Base-by-base conservation (phyloP, 2,888 invertebrate genomes). In the Oasisia sp. region DNA sequence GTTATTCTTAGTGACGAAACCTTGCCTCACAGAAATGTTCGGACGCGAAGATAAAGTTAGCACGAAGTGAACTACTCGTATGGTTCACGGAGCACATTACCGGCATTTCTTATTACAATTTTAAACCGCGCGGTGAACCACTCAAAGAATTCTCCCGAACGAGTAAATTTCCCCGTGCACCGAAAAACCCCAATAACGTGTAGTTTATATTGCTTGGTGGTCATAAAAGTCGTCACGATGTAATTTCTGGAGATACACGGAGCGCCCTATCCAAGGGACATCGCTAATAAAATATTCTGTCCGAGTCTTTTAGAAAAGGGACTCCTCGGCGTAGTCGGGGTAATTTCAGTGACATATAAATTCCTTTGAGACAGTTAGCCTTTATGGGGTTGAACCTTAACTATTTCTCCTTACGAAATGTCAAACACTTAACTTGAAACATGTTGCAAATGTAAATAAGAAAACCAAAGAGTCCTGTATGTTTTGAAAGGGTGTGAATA, bases 111-210 rank as follows among this genome's bases (percentile, higher is more conserved):
- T 74, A 74, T 74, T 74, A 74, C 74, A 74, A 74, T 74, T 74
- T 74, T 74, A 74, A 74, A 74, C 74, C 74, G 74, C 74, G 74
- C 74, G 74, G 74, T 74, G 27, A 5, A 74, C 74, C 74, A 19
- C 74, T 74, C 74, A 74, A 74, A 74, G 74, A 74, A 74, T 74
- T 74, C 74, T 74, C 19, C 74, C 74, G 74, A 74, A 27, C 27
- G 74, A 74, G 74, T 74, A 74, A 74, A 74, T 19, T n/a, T 74
- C 74, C 74, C 7, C 74, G 74, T 74, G 74, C 74, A 74, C 74
- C 74, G 74, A 74, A 74, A 74, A 74, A 74, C 74, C 74, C 74
- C 74, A 74, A 74, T 74, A 74, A 74, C 14, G 74, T 74, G 74
- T 74, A 27, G 74, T n/a, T 74, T 74, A 27, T n/a, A 74, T 74